phyloP scores from a whole-genome alignment of 2,113 vertebrate genomes.

The Rhizomys pruinosus region DNA sequence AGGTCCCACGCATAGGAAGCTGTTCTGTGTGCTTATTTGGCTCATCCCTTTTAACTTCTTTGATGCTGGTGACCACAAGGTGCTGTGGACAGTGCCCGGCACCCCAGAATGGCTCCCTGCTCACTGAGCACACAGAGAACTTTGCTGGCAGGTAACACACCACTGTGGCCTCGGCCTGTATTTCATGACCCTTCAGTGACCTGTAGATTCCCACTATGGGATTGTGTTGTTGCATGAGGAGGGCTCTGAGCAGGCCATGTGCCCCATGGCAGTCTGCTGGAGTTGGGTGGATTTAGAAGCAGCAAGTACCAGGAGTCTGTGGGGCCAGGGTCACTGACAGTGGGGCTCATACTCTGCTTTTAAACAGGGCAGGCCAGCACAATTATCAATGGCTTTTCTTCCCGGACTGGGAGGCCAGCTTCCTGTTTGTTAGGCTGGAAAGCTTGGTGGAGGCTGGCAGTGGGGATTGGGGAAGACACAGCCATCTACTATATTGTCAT shows the following conservation, averaged over 20 bases:
- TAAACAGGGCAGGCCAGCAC: not conserved
- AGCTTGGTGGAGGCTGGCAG: not conserved
- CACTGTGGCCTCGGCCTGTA: not conserved
- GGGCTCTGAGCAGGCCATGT: not conserved
- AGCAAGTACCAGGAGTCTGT: not conserved
- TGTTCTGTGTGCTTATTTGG: not conserved
- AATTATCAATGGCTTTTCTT: not conserved
- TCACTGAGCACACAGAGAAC: not conserved
- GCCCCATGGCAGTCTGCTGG: not conserved
- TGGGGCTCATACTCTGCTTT: rapidly evolving
- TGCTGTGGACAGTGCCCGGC: not conserved
- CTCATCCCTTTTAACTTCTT: too few relatives aligned
- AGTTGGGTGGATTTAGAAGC: not conserved
- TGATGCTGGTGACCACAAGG: not conserved
- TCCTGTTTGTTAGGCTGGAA: not conserved
- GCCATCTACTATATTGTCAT: rapidly evolving
- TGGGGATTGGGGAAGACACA: not conserved
- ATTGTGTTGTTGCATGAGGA: not conserved
- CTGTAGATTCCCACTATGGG: not conserved
- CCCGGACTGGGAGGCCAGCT: not conserved
- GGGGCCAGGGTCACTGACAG: rapidly evolving
- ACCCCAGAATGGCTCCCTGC: not conserved
- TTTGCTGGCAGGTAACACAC: not conserved
- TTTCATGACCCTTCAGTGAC: not conserved
- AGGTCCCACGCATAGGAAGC: not conserved